Evolutionary conservation across 2,113 vertebrate species (phyloP), one percentile per base, ranked within the genome.

Genomic region (Tupaia chinensis): DNA sequence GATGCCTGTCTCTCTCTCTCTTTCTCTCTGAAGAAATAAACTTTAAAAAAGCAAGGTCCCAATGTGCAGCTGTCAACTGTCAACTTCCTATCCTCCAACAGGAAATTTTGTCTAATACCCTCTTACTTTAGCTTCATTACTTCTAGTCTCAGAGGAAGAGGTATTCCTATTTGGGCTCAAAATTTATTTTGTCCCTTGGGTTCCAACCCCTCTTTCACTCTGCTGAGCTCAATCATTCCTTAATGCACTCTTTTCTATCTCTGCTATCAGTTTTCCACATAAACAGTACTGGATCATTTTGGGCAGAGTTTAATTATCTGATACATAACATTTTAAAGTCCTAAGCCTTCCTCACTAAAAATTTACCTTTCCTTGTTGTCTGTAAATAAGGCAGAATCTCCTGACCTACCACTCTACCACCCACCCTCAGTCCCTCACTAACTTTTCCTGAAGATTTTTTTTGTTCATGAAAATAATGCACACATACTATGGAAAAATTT

Each of bases 401-500:
- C 78, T 74, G 66, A 82, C 79, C 89, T 94, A 92, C 13, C 84
- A 81, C 34, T 73, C 17, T 82, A 20, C 16, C 23, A 69, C 53
- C 2, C 27, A 85, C 23, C 9, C 29, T 68, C 58, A 88, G 32
- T 87, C 56, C 68, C 8, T 44, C 79, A 96, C 5, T 60, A 81
- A 77, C 9, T 69, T 95, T 93, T 93, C 54, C 20, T 93, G 4
- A 29, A 53, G 32, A 29, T 5, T 88, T 96, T 96, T 84, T 85
- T 58, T 94, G 32, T 61, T 85, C 65, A 78, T 87, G 54, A 95
- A 85, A 90, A 80, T 88, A 89, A 66, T 27, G 65, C 13, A 70
- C 4, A 7, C 9, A 83, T 20, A 70, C 29, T 92, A 73, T 53
- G 93, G 23, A 87, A 97, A 91, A 29, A 32, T 96, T 92, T 85